A percentile compares a stretch with the other conserved stretches of the same genome.
phyloP scores from a whole-genome alignment of 2,888 invertebrate genomes.

The Cephonodes hylas region DNA sequence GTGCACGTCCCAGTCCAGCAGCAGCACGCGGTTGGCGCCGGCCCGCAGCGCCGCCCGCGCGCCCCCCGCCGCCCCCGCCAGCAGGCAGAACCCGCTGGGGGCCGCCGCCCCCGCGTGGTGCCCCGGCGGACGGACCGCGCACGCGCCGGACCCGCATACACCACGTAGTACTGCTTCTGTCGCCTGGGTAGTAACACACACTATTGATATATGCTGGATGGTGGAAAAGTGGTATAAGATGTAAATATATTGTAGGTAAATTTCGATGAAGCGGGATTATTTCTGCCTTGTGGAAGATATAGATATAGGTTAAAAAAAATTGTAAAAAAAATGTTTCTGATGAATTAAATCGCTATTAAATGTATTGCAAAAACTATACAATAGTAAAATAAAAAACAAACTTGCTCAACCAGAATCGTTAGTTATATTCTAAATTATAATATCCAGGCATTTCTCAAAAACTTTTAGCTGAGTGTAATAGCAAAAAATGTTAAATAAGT shows the following conservation, averaged over 20 bases:
- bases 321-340: too few relatives aligned
- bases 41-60: constrained; percentile 86
- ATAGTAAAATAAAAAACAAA: too few relatives aligned
- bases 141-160: constrained; percentile 85
- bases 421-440: too few relatives aligned
- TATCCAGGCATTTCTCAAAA: background rate
- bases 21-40: constrained; percentile 82
- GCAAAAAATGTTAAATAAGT: background rate
- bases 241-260: too few relatives aligned
- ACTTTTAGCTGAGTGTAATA: background rate
- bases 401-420: too few relatives aligned
- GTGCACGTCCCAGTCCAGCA: constrained; percentile 98
- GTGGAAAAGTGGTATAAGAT: too few relatives aligned
- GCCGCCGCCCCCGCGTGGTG: constrained; percentile 91
- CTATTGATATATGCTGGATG: too few relatives aligned
- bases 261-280: too few relatives aligned
- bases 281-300: too few relatives aligned
- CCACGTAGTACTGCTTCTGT: constrained; percentile 86
- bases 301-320: too few relatives aligned
- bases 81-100: constrained; percentile 94
- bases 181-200: constrained; percentile 42
- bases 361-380: too few relatives aligned
- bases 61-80: constrained; percentile 92
- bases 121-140: constrained; percentile 93
- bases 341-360: too few relatives aligned